Evolutionary conservation across 2,888 invertebrate genomes (phyloP), one percentile per base, ranked within the genome.

Genomic region (Petrophora chlorosata): DNA sequence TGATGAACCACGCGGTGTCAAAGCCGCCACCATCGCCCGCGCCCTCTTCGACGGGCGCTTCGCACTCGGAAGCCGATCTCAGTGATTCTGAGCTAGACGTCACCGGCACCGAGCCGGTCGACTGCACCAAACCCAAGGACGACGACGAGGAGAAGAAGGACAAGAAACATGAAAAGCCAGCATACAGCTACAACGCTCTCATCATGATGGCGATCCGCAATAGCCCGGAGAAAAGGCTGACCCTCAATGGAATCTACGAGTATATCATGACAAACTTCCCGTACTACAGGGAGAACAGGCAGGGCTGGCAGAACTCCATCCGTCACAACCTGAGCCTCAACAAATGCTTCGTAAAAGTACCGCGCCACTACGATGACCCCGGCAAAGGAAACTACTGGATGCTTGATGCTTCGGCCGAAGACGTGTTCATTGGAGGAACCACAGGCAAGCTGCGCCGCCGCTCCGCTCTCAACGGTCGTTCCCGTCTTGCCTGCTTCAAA

Each of bases 341-440:
- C 91, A 99, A 99, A 91, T 99, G 99, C 79, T 99, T 99, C 82
- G 97, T 99, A 56, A 99, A 99, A 91, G 97, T 98, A 56, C 97
- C 98, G 2, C 92, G 99, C 0, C 98, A 98, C 76, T 99, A 99
- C 88, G 99, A 99, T 85, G 99, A 99, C 82, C 99, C 99, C 0
- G 99, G 99, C 2, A 99, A 99, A 85, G 99, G 99, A 0, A 99
- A 99, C 90, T 99, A 99, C 90, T 99, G 99, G 99, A 99, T 99
- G 98, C 84, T 99, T 69, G 99, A 99, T 81, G 97, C 98, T 1
- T 97, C 97, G 16, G 96, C 97, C n/a, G 99, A 99, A 76, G 99
- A 99, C 72, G 99, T 99, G 23, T 99, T 99, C 82, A 99, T 99
- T 75, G 99, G 99, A 0, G 98, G 98, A 1, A 98, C 98, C 0